These are phyloP conservation scores for Phoenicopterus ruber DNA, from an alignment of 2,113 vertebrate species.

Conservation along the genomic window DNA sequence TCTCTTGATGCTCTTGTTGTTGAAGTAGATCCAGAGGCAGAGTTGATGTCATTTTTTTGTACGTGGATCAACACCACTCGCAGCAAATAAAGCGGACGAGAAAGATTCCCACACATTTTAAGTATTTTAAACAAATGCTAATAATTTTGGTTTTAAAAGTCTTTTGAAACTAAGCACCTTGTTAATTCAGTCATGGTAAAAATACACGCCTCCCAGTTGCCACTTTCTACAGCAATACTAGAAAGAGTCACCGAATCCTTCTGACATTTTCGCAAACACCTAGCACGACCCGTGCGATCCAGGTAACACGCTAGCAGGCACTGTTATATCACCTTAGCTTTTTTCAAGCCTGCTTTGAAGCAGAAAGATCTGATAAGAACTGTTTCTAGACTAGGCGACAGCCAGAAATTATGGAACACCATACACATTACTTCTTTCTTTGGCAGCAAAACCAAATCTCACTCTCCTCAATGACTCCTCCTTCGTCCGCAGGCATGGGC, in stretches of 20 bases:
- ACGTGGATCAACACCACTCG: not conserved
- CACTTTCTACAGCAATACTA: too few species aligned
- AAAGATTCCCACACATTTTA: not conserved
- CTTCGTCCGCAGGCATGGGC: too few species aligned
- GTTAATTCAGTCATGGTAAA: accelerated
- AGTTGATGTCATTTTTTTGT: not conserved
- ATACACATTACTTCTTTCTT: not conserved
- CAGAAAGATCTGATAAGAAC: not conserved
- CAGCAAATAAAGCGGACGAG: not conserved
- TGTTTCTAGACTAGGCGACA: accelerated
- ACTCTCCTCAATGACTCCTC: not conserved
- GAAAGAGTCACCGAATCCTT: not conserved
- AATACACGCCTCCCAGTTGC: accelerated
- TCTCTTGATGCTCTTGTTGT: not conserved
- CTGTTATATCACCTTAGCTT: not conserved
- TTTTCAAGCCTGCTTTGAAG: not conserved
- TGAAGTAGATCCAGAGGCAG: not conserved
- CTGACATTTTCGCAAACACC: not conserved
- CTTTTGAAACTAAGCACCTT: not conserved
- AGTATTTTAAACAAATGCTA: not conserved
- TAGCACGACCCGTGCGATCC: accelerated
- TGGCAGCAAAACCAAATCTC: not conserved
- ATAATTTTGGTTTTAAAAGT: not conserved
- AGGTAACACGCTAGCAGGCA: not conserved
- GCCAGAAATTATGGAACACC: not conserved